Evolutionary conservation across 2,113 vertebrate genomes (phyloP), one percentile per base, ranked within the genome.

Genomic region (Labeo rohita): DNA sequence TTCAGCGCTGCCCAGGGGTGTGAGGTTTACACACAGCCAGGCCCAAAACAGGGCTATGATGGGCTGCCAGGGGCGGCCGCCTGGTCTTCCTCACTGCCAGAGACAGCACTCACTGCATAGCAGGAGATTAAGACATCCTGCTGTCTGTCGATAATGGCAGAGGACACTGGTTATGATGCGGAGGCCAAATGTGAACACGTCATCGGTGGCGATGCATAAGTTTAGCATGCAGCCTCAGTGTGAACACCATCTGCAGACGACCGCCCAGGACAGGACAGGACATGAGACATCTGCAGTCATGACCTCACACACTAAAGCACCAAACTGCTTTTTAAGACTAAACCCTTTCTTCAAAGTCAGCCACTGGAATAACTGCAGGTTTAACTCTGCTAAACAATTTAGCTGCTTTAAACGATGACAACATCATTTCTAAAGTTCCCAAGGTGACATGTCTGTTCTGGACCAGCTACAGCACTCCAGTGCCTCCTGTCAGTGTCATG

Each of bases 81-180:
- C 70, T 86, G 84, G 59, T 87, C 87, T 88, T 80, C 88, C 85
- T 73, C 88, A 61, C 87, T 91, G 92, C 91, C 93, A 92, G 92
- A 89, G 89, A 28, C n/a, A 88, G 88, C 87, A 89, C 88, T 87
- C 10, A 6, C 86, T 83, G 87, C 91, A 90, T 86, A 90, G 90
- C 89, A 88, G 90, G 89, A 90, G 91, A 94, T 93, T 92, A 92
- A 93, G 90, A 91, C 89, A 80, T 89, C 92, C 92, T 94, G 93
- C 92, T 91, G 90, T 88, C 74, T 89, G 79, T 90, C 77, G 88
- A 94, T 93, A 93, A 93, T 87, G 87, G 89, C 79, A 85, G 84
- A 88, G 89, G 88, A 92, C 68, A 79, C 89, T 72, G 72, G 61
- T 34, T 45, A 72, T 86, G 87, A 83, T 15, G 15, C n/a, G 34